Conservation (phyloP, 2,888 invertebrate species). For the Hyalella azteca region DNA sequence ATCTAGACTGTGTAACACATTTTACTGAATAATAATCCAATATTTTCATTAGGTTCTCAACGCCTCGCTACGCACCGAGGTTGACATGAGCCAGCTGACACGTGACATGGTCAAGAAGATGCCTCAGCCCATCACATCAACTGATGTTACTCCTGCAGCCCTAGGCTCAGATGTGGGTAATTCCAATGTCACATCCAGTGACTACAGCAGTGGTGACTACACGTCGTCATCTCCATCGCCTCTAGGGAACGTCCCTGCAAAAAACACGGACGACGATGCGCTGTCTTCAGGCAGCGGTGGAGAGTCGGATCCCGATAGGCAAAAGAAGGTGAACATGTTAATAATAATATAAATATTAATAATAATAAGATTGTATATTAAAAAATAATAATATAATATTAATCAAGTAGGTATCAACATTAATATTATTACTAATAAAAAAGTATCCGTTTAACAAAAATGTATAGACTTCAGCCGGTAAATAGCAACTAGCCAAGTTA, state of each 20-base stretch:
- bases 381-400: too few relatives aligned
- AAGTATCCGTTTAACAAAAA: too few relatives aligned
- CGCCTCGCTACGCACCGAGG: constrained; percentile 39
- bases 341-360: too few relatives aligned
- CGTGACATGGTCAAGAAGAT: constrained; percentile 52
- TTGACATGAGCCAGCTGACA: constrained; percentile 56
- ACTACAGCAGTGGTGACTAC: constrained; percentile 55
- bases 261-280: constrained; percentile 40
- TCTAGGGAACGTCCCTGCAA: background rate
- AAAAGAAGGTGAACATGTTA: too few relatives aligned
- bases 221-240: constrained; percentile 44
- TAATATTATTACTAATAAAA: too few relatives aligned
- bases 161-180: background rate
- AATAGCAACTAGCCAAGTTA: too few relatives aligned
- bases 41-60: constrained; percentile 49
- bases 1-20: too few relatives aligned
- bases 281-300: constrained; percentile 38
- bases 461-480: too few relatives aligned
- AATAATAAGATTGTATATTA: too few relatives aligned
- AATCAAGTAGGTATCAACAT: too few relatives aligned
- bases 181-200: constrained; percentile 39
- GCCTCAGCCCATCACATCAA: constrained; percentile 19
- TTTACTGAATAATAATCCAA: too few relatives aligned
- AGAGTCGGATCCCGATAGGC: constrained; percentile 40
- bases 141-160: background rate